Percentiles rank a stretch among this genome's conserved stretches.
phyloP scores from a whole-genome alignment of 2,113 vertebrate genomes.

The rat (Rattus norvegicus) region GRCr8 NC_086025.1:113945001-113945500 shows the following conservation, averaged over 20 bases:
- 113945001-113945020: background rate
- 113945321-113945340: background rate
- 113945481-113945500: background rate
- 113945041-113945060: background rate
- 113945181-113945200: background rate
- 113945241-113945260: background rate
- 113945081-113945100: background rate
- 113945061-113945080: background rate
- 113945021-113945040: background rate
- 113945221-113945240: background rate
- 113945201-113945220: background rate
- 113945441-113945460: background rate
- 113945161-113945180: background rate
- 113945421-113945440: background rate
- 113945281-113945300: constrained; percentile 41
- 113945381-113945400: background rate
- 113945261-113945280: constrained; percentile 1
- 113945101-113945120: background rate
- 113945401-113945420: constrained; percentile 16
- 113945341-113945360: background rate
- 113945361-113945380: background rate
- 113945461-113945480: background rate
- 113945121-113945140: background rate
- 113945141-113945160: background rate
- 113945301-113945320: background rate